Base-by-base conservation (phyloP, 92 coral and sea anemone genomes). In the Blastomussa wellsi region DNA sequence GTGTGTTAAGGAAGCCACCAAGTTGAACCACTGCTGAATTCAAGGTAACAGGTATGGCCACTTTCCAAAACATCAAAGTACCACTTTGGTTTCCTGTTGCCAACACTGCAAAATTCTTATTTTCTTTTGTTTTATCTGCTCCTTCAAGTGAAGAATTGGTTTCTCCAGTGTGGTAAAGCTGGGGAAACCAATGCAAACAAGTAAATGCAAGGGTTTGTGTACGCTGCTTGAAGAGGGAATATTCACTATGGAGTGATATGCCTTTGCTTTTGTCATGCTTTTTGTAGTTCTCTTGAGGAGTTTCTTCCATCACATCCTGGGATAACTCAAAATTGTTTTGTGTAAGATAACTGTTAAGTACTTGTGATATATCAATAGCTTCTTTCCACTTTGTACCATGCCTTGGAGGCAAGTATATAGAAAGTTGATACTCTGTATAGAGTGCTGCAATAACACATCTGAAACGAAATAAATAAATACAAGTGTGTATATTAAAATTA, bases 71-170 rank as follows among this genome's bases (percentile, higher is more conserved):
- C 26, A 92, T 70, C 47, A 92, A 72, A 31, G 88, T 77, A 35
- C 95, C 95, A 81, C 93, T 90, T 80, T 81, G 91, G 11, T 68
- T 77, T 28, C 89, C 88, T 26, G 93, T 90, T n/a, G 90, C 79
- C 68, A 92, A 65, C 32, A 90, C 36, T 12, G 90, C 91, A 87
- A 80, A 92, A 60, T 62, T 36, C 37, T 59, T n/a, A 28, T 28
- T 26, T 16, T 74, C 13, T 13, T 16, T 29, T 9, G 29, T 35
- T 24, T 9, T 28, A 4, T 39, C 79, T n/a, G n/a, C 41, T 29
- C 7, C 32, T n/a, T 83, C 52, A 26, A 17, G 16, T 15, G 55
- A 16, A 13, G 35, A 52, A n/a, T 36, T 5, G 16, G 60, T 42
- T 9, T 16, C 49, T 28, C 29, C 32, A 19, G 32, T 47, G 36